Evolutionary conservation across 2,888 invertebrate genomes (phyloP).

Genomic region (Watsonalla cultraria): DNA sequence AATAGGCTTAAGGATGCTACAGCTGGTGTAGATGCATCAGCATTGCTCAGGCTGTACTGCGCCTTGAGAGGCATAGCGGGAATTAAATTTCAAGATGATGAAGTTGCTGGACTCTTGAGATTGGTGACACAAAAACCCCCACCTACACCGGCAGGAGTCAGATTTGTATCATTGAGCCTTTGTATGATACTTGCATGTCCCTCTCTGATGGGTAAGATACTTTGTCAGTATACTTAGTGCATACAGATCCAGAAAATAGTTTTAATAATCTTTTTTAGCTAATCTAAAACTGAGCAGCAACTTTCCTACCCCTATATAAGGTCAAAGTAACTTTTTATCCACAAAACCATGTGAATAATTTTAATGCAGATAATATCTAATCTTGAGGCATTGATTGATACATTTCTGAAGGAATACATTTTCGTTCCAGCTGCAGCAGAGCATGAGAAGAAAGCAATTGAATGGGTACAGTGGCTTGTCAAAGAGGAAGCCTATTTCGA

Average conservation of each 20-base stretch:
- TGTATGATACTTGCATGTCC: conserved; percentile 98
- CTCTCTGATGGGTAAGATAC: conserved; percentile 82
- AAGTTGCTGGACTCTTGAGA: conserved; percentile 89
- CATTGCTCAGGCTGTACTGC: conserved; percentile 92
- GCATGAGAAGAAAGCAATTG: conserved; percentile 91
- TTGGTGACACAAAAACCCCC: conserved; percentile 93
- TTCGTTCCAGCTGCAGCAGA: conserved; percentile 78
- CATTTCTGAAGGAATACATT: background rate
- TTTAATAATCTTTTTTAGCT: too few relatives aligned
- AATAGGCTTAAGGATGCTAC: conserved; percentile 83
- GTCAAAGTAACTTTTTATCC: too few relatives aligned
- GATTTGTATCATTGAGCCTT: conserved; percentile 94
- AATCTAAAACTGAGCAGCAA: too few relatives aligned
- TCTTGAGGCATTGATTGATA: too few relatives aligned
- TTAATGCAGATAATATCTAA: too few relatives aligned
- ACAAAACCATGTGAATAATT: too few relatives aligned
- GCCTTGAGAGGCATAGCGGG: conserved; percentile 95
- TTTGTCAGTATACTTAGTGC: conserved; percentile 6
- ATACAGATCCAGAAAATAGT: background rate
- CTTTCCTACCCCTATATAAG: too few relatives aligned
- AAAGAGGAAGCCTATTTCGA: conserved; percentile 94
- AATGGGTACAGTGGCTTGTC: conserved; percentile 96
- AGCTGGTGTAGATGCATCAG: conserved; percentile 91
- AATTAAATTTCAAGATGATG: conserved; percentile 95
- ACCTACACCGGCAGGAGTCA: conserved; percentile 93